phyloP scores from a whole-genome alignment of 2,113 vertebrate species.

The Saguinus midas region DNA sequence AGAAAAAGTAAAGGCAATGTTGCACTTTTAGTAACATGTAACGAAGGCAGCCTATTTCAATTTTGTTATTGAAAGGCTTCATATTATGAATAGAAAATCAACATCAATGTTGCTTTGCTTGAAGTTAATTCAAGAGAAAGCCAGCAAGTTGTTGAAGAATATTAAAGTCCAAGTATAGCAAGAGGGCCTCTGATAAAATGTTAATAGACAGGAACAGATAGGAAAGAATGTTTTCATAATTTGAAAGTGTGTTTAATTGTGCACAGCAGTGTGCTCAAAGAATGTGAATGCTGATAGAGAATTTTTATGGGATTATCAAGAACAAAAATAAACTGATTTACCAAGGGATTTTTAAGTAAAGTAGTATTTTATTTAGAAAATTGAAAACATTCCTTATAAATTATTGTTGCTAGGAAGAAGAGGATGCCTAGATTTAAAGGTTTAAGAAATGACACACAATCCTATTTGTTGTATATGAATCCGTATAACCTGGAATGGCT shows the following conservation, averaged over 20 bases:
- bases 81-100: not conserved
- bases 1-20: not conserved
- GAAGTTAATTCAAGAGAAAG: not conserved
- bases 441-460: not conserved
- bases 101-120: not conserved
- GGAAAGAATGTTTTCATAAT: not conserved
- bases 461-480: not conserved
- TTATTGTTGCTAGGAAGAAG: not conserved
- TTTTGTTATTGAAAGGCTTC: not conserved
- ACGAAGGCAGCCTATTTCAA: not conserved
- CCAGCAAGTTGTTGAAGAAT: not conserved
- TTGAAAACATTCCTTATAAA: not conserved
- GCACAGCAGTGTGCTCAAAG: not conserved
- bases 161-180: not conserved
- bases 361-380: not conserved
- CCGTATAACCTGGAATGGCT: not conserved
- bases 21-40: not conserved
- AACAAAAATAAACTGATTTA: not conserved
- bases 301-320: not conserved
- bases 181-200: not conserved
- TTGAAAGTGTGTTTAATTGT: not conserved
- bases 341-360: not conserved
- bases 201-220: not conserved
- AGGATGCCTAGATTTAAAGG: not conserved
- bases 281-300: not conserved